These are phyloP conservation scores for Diplolepis rosae DNA, from an alignment of 2,888 invertebrate species.

Conservation along the genomic window DNA sequence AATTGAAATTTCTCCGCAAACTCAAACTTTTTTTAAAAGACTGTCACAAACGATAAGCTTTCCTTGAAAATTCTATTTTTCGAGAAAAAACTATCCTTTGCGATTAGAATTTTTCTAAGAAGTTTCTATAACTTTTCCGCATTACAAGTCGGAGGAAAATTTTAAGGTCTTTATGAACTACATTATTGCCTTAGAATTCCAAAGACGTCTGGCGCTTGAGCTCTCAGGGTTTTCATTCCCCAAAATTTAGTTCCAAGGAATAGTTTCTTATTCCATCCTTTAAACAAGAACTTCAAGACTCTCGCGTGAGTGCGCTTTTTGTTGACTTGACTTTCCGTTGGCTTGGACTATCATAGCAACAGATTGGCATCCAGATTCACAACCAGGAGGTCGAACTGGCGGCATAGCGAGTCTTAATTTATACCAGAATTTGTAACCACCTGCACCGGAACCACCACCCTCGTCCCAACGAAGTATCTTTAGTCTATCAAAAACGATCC, in stretches of 20 bases:
- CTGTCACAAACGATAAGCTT: not conserved
- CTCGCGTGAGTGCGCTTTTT: slow-evolving; percentile 69
- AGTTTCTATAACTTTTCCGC: not conserved
- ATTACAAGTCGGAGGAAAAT: not conserved
- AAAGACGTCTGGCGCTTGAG: slow-evolving; percentile 26
- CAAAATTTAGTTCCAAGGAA: slow-evolving; percentile 1
- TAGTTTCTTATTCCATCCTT: slow-evolving; percentile 21
- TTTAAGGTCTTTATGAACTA: not conserved
- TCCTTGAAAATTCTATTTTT: not conserved
- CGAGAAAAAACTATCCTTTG: not conserved
- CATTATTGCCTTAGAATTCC: slow-evolving; percentile 3
- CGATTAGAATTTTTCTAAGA: not conserved
- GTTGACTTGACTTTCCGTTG: slow-evolving; percentile 60
- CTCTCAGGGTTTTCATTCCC: not conserved
- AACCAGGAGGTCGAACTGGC: slow-evolving; percentile 66
- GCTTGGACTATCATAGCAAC: slow-evolving; percentile 71
- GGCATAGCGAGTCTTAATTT: slow-evolving; percentile 80
- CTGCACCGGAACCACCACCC: slow-evolving; percentile 60
- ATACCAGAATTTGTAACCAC: slow-evolving; percentile 80
- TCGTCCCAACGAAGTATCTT: slow-evolving; percentile 64
- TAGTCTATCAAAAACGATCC: slow-evolving; percentile 55
- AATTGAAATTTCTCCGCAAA: not conserved
- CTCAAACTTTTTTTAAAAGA: not conserved
- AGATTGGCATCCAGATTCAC: slow-evolving; percentile 60
- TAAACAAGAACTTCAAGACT: slow-evolving; percentile 72